Evolutionary conservation across 2,888 invertebrate species (phyloP), one percentile per base, ranked within the genome.

Genomic region (Ormyrus nitidulus): DNA sequence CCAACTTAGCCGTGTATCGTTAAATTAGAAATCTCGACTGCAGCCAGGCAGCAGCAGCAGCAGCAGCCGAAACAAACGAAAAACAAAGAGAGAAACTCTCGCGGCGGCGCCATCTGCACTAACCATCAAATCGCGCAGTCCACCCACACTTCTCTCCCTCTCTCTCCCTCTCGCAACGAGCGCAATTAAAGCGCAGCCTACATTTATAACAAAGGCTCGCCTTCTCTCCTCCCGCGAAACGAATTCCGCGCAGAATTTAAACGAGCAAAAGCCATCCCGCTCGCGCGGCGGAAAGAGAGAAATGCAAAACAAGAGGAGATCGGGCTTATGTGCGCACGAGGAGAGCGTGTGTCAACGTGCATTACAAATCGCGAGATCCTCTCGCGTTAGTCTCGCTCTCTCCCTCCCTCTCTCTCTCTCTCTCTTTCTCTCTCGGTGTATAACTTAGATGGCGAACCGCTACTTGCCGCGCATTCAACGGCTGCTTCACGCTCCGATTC

Each of bases 401-500:
- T n/a, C 61, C 6, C 11, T 51, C n/a, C n/a, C 44, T n/a, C 19
- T 1, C 19, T 19, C 0, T 1, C 19, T 19, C 19, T 0, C 19
- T 19, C 19, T 19, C 19, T 19, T n/a, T n/a, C 19, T 19, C 19
- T 19, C 19, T 19, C 19, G 19, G 19, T 19, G 19, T 19, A 19
- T 19, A 19, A 19, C 19, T 19, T 19, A 19, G 19, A 19, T 19
- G 19, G 19, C 19, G 19, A 19, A 19, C 19, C 19, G 19, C 19
- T 19, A 19, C 19, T 19, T 19, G 19, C 19, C 19, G 19, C 4
- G 19, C 11, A 53, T 44, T 64, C 46, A 46, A 9, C 58, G 66
- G 62, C 46, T n/a, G 49, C 71, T 78, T 76, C 70, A 46, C 69
- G 76, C 81, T 69, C 79, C 79, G 79, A 73, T 79, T 81, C 79